Evolutionary conservation across 2,113 vertebrate species (phyloP).

Genomic region (Mystacornis crossleyi): DNA sequence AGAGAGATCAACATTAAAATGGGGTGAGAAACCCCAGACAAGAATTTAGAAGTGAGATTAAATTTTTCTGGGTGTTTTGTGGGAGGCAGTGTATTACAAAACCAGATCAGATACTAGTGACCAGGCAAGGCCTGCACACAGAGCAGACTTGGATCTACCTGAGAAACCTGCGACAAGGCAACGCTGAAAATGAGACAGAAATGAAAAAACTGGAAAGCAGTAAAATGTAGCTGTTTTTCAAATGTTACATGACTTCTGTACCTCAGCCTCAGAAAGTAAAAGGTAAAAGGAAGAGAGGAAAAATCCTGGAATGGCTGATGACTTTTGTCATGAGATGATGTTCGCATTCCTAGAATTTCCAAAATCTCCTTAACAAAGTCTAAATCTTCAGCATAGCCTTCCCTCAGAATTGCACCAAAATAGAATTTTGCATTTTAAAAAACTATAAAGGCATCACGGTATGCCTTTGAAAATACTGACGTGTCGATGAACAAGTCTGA

Average conservation of each 20-base stretch:
- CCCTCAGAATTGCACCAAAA: not conserved
- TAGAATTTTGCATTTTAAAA: not conserved
- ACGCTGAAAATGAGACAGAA: not conserved
- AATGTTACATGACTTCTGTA: not conserved
- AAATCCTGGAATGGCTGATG: not conserved
- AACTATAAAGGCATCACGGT: not conserved
- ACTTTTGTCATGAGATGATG: not conserved
- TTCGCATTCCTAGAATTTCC: not conserved
- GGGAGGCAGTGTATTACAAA: not conserved
- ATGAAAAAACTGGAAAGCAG: not conserved
- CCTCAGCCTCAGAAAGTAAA: not conserved
- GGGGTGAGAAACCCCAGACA: not conserved
- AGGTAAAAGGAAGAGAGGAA: not conserved
- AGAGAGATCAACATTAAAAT: not conserved
- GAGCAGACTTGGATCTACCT: not conserved
- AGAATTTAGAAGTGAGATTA: not conserved
- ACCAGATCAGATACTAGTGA: not conserved
- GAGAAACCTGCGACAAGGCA: not conserved
- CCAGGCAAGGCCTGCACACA: not conserved
- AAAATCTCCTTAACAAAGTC: not conserved
- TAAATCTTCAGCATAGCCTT: not conserved
- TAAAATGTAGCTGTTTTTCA: not conserved
- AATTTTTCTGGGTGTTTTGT: not conserved
- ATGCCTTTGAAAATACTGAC: not conserved
- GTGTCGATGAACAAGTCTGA: not conserved